These are phyloP conservation scores for Boulengerochromis microlepis DNA, from an alignment of 2,113 vertebrate species.

Conservation along the genomic window DNA sequence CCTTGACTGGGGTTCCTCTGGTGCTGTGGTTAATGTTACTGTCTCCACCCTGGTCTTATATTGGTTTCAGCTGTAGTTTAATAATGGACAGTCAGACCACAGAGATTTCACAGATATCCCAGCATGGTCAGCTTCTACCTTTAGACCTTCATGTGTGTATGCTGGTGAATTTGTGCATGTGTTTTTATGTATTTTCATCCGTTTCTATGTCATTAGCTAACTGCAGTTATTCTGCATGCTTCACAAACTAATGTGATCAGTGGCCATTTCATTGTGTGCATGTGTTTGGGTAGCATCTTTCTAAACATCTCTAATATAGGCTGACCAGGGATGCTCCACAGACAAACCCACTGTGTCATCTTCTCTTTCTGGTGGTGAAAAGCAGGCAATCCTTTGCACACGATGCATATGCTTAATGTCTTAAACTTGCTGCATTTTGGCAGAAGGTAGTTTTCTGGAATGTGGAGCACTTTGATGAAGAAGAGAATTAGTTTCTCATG, in stretches of 20 bases:
- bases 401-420: neutral
- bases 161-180: neutral
- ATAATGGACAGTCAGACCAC: conserved; percentile 23
- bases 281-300: conserved; percentile 5
- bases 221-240: neutral
- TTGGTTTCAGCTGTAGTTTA: neutral
- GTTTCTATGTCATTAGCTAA: neutral
- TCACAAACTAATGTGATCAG: neutral
- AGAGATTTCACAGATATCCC: conserved; percentile 49
- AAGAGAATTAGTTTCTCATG: neutral
- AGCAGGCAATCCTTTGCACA: conserved; percentile 37
- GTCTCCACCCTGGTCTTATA: conserved; percentile 12
- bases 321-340: conserved; percentile 34
- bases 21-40: conserved; percentile 33
- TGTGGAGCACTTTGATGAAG: neutral
- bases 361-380: conserved; percentile 29
- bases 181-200: neutral
- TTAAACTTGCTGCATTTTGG: neutral
- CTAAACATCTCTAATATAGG: neutral
- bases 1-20: conserved; percentile 30
- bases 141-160: neutral
- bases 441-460: neutral
- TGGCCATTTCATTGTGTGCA: neutral
- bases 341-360: conserved; percentile 30
- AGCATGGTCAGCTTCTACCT: neutral